Base-by-base conservation (phyloP, 2,797 vertebrate species). In the Dendrocincla fuliginosa region DNA sequence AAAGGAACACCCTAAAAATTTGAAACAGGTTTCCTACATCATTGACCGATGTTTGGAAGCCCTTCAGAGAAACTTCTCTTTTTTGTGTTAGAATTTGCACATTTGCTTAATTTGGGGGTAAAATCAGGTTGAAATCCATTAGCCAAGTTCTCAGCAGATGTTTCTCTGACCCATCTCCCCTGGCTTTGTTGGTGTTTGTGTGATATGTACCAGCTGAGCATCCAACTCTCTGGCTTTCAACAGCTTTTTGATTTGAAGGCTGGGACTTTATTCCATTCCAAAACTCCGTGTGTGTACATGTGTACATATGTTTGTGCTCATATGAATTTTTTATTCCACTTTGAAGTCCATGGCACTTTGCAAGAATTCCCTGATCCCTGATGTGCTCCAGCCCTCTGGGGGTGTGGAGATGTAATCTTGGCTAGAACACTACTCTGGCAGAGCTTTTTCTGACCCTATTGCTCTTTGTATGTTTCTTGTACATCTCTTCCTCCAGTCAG, bases 91-190 rank as follows among this genome's bases (percentile, higher is more conserved):
- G 92, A 83, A 92, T 91, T 92, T 82, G 47, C 84, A 94, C 57
- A 9, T 78, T 92, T 92, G 15, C 39, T 55, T 93, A 91, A 92
- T 88, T 84, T 84, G 73, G 69, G 55, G 65, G 79, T 84, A 70
- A 84, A 82, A 82, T 84, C 44, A 52, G 47, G 44, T 70, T 84
- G 57, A 84, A 87, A 81, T 56, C 73, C n/a, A 53, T 52, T 55
- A 64, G 46, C 68, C 78, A 79, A 46, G 47, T 93, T 94, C 89
- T 84, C 82, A 49, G 67, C 93, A 93, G 85, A 79, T 96, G 85
- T 90, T 88, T 63, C 37, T 76, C 46, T 80, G 76, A 28, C 79
- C 77, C 46, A 1, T 28, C 65, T 93, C 46, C 22, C 67, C 47
- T 60, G 59, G 28, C 37, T 63, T 81, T 65, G 25, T 37, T 78